Conservation (phyloP, 2,797 vertebrate species). For the Carapus acus region DNA sequence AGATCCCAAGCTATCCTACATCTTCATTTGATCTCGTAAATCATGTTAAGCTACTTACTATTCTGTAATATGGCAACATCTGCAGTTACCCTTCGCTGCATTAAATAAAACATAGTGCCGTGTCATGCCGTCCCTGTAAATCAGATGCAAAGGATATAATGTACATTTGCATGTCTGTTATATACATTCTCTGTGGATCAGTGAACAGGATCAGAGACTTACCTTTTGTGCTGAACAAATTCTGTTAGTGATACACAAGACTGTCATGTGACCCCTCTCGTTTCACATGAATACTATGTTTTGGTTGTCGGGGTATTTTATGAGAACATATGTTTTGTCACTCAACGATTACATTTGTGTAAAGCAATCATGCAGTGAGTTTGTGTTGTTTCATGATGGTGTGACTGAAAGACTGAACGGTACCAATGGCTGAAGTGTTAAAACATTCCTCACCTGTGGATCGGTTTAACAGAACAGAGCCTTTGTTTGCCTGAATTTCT, state of each 20-base stretch:
- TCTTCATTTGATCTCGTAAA: slow-evolving; percentile 32
- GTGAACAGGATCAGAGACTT: not conserved
- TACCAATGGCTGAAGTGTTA: slow-evolving; percentile 40
- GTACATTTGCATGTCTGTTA: not conserved
- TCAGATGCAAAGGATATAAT: slow-evolving; percentile 15
- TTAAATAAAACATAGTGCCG: slow-evolving; percentile 16
- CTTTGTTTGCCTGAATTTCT: slow-evolving; percentile 29
- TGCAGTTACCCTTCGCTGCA: slow-evolving; percentile 16
- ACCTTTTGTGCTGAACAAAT: not conserved
- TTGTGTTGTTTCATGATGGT: slow-evolving; percentile 17
- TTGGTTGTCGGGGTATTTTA: slow-evolving; percentile 20
- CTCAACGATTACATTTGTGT: slow-evolving; percentile 23
- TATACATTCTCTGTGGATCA: slow-evolving; percentile 12
- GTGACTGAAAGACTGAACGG: slow-evolving; percentile 38
- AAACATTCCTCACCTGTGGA: slow-evolving; percentile 54
- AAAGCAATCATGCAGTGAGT: slow-evolving; percentile 32
- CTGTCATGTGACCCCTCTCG: slow-evolving; percentile 14
- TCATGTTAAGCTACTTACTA: slow-evolving; percentile 36
- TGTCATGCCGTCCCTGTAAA: slow-evolving; percentile 3
- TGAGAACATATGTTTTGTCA: slow-evolving; percentile 15
- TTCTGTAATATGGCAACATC: slow-evolving; percentile 24
- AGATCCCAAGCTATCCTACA: slow-evolving; percentile 24
- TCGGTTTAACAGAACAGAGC: slow-evolving; percentile 48
- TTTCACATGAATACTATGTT: slow-evolving; percentile 21
- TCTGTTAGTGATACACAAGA: slow-evolving; percentile 7